Conservation (phyloP, 2,113 vertebrate species). For the Gnathonemus echidnorhynchus region DNA sequence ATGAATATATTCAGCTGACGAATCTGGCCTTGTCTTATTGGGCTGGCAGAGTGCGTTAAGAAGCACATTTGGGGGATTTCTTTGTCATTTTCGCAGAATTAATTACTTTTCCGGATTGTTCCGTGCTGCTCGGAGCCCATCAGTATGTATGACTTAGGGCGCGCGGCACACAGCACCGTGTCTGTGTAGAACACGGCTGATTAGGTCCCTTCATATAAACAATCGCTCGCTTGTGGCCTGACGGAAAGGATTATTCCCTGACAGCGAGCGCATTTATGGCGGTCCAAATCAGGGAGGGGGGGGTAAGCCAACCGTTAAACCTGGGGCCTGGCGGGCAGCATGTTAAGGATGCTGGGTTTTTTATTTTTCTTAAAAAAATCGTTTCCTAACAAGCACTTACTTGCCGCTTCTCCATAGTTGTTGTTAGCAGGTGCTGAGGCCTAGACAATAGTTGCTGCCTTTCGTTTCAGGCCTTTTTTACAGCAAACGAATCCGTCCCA, state of each 20-base stretch:
- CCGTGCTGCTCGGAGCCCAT: neutral
- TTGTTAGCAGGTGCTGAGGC: neutral
- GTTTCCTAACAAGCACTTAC: neutral
- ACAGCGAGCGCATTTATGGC: slow-evolving; percentile 4
- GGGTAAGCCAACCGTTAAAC: neutral
- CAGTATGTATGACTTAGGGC: slow-evolving; percentile 15
- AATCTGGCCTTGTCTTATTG: neutral
- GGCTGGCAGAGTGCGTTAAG: slow-evolving; percentile 3
- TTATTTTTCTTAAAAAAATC: neutral
- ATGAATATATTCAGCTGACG: neutral
- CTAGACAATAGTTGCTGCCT: neutral
- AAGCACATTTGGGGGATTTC: neutral
- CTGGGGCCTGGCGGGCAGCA: neutral
- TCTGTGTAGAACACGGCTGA: neutral
- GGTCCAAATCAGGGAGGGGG: neutral
- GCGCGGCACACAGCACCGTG: neutral
- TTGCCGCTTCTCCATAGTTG: neutral
- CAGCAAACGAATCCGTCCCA: neutral
- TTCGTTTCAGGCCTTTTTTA: neutral
- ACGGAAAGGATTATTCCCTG: neutral
- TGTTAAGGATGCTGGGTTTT: neutral
- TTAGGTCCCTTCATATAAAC: slow-evolving; percentile 15
- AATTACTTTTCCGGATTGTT: slow-evolving; percentile 7
- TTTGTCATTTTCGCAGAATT: slow-evolving; percentile 5
- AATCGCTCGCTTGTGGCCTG: slow-evolving; percentile 3